Evolutionary conservation across 2,113 vertebrate species (phyloP), one percentile per base, ranked within the genome.

Genomic region (Nibea coibor): DNA sequence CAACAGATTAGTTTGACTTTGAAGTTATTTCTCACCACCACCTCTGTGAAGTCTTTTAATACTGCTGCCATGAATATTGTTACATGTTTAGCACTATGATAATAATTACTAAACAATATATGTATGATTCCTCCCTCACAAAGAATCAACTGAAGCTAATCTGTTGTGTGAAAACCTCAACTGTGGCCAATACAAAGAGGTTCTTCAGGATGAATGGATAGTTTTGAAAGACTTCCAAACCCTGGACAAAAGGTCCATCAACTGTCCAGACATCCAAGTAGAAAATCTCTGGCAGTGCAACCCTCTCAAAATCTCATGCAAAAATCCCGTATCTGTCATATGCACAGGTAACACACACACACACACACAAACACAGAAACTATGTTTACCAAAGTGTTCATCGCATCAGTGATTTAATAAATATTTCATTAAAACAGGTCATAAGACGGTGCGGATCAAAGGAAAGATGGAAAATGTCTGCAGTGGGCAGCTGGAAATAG

Each of bases 281-380:
- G 0, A 8, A 0, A 15, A 84, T 20, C 74, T 87, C 22, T 94
- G 93, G 94, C 89, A 94, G 56, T 94, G 93, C 82, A 81, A 17
- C 1, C 8, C 59, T 4, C 0, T 7, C 8, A 15, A 19, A 4
- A 17, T 12, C 0, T 4, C 0, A 0, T 0, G 0, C 0, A 0
- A 5, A 8, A 8, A 0, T 0, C 67, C 71, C 26, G 87, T 58
- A 0, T 11, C 20, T 6, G 88, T 94, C 45, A 61, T 66, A n/a
- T 95, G 94, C 28, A 10, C 19, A 63, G 35, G 93, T 93, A 88
- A 68, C 15, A 42, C 16, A 76, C 47, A 53, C 57, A 28, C 9
- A 10, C 68, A 71, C 16, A 42, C 56, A 80, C 45, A 76, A 42
- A 53, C 62, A 28, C 6, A 10, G 35, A 51, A 3, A 45, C 6